Evolutionary conservation across 1,140 invertebrate species (phyloP).

Genomic region (Araneus ventricosus): DNA sequence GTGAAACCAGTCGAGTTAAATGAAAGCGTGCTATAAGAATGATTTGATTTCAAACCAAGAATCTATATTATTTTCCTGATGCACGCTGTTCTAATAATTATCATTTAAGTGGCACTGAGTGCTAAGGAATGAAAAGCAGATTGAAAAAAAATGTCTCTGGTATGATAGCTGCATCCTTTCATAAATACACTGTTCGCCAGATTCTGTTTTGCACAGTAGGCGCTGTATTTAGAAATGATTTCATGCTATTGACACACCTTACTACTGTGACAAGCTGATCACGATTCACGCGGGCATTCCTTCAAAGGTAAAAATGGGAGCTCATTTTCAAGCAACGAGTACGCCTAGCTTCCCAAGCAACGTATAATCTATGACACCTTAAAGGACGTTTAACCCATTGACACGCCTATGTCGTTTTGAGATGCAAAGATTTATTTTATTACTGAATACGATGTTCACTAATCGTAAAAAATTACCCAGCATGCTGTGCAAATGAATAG

Average conservation of each 20-base stretch:
- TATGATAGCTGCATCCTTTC: no score
- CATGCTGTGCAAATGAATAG: slow-evolving; percentile 30
- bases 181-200: no score
- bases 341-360: neutral
- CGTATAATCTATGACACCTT: slow-evolving; percentile 1
- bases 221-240: neutral
- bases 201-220: no score
- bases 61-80: neutral
- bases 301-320: neutral
- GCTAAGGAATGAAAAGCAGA: no score
- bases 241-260: slow-evolving; percentile 20
- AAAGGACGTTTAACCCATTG: slow-evolving; percentile 28
- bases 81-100: neutral
- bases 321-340: neutral
- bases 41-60: neutral
- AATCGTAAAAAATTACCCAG: slow-evolving; percentile 28
- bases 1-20: no score
- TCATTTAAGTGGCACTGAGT: neutral
- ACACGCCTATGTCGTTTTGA: slow-evolving; percentile 36
- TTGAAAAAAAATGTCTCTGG: no score
- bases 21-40: neutral
- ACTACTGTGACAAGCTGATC: neutral
- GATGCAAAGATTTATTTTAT: slow-evolving; percentile 23
- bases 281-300: neutral
- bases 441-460: neutral